Conservation (phyloP, 1,140 invertebrate genomes). For the Ephestia elutella region DNA sequence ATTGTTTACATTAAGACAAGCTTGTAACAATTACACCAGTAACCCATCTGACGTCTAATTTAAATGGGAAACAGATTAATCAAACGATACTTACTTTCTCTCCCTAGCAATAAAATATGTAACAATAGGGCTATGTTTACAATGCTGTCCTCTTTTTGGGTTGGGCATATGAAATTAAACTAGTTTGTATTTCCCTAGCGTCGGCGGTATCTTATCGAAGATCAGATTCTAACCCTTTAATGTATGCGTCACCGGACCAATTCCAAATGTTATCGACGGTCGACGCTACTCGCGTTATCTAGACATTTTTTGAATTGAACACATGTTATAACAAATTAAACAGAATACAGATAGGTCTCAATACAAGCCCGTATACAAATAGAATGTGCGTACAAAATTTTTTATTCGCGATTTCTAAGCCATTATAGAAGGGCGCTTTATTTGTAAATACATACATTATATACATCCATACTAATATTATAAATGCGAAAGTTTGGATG, state of each 20-base stretch:
- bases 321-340: slow-evolving; percentile 16
- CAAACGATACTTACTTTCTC: slow-evolving; percentile 58
- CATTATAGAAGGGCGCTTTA: background rate
- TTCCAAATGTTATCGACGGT: slow-evolving; percentile 36
- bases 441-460: too few species aligned
- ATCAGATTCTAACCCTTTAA: slow-evolving; percentile 63
- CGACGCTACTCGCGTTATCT: slow-evolving; percentile 22
- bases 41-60: slow-evolving; percentile 56
- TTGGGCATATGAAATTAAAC: slow-evolving; percentile 46
- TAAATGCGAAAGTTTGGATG: too few species aligned
- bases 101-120: slow-evolving; percentile 50
- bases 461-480: too few species aligned
- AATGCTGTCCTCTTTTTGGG: slow-evolving; percentile 41
- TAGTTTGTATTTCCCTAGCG: slow-evolving; percentile 57
- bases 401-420: too few species aligned
- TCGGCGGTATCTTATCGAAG: slow-evolving; percentile 50
- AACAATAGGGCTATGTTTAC: slow-evolving; percentile 58
- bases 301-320: slow-evolving; percentile 23
- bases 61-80: slow-evolving; percentile 61
- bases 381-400: too few species aligned
- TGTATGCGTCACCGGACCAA: slow-evolving; percentile 43
- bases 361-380: background rate
- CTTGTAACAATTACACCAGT: slow-evolving; percentile 50
- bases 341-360: background rate
- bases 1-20: slow-evolving; percentile 44